These are phyloP conservation scores for Apostichopus japonicus DNA, from an alignment of 35 echinoderm and acorn worm genomes.

Conservation along the genomic window DNA sequence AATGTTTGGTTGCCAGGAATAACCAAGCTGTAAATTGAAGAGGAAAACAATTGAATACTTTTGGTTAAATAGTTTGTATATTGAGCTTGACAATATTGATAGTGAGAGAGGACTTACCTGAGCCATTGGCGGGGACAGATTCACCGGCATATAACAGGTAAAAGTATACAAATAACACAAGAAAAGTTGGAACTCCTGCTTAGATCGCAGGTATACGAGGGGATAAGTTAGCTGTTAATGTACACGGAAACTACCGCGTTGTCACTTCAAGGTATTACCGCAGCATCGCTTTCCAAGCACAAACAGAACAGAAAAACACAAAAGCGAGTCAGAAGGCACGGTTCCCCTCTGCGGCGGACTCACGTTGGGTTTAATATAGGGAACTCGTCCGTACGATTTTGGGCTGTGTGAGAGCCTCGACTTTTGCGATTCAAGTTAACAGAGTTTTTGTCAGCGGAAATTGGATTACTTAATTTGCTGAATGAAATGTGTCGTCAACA, in stretches of 20 bases:
- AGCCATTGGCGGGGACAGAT: constrained; percentile 58
- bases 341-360: constrained; percentile 24
- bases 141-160: constrained; percentile 50
- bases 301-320: not conserved
- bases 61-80: too few relatives aligned
- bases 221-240: not conserved
- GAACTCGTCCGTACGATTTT: constrained; percentile 11
- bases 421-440: not conserved
- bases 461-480: constrained; percentile 11
- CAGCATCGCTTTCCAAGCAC: not conserved
- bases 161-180: constrained; percentile 13
- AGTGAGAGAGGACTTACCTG: constrained; percentile 36
- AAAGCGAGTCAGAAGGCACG: not conserved
- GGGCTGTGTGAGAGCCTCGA: not conserved
- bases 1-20: too few relatives aligned
- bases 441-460: not conserved
- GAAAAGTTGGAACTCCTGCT: constrained; percentile 29
- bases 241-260: constrained; percentile 1
- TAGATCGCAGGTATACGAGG: not conserved
- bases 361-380: constrained; percentile 13
- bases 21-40: too few relatives aligned
- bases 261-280: not conserved
- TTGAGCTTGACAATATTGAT: too few relatives aligned
- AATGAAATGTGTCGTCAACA: not conserved
- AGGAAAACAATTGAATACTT: too few relatives aligned